Base-by-base conservation (phyloP, 2,888 invertebrate species). In the Drosophila cracens region DNA sequence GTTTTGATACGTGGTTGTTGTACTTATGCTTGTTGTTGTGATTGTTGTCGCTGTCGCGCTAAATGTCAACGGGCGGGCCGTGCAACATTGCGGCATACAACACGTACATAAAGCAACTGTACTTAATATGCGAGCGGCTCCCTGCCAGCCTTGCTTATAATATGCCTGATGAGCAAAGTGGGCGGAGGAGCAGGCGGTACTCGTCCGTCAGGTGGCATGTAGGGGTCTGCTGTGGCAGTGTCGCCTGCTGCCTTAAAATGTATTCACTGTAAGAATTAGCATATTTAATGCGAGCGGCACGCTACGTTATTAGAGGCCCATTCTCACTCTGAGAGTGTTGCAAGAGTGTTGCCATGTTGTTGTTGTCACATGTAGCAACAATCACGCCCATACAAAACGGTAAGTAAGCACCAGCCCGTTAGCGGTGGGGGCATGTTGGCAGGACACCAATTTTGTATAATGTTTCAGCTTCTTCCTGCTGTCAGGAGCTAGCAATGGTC, bases 221-320 rank as follows among this genome's bases (percentile, higher is more conserved):
- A 38, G 56, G 56, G 56, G 57, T 51, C 49, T 31, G 60, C 56
- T 13, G n/a, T 29, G 56, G 49, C 58, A 16, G 40, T 52, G 70
- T 58, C 67, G 79, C 69, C 72, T 57, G 85, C 75, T 80, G 70
- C 69, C 72, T 74, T 76, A 75, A 87, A 89, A 90, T 88, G 90
- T 87, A 83, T 87, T 85, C 89, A 81, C 87, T 87, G 90, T 88
- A 82, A 87, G 87, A 89, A 88, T 88, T 88, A 90, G 89, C 88
- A 88, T 88, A 88, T 85, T 88, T 90, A 90, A 88, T 88, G 88
- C 79, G 89, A 84, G 79, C 83, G 81, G 89, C 90, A 90, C 90
- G 87, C 90, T 89, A 83, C 79, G 89, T 87, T 90, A 90, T 87
- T 90, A 89, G 84, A 87, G 79, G 72, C 87, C 79, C 84, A 87